Evolutionary conservation across 2,113 vertebrate species (phyloP).

Genomic region (Scolopax mira): DNA sequence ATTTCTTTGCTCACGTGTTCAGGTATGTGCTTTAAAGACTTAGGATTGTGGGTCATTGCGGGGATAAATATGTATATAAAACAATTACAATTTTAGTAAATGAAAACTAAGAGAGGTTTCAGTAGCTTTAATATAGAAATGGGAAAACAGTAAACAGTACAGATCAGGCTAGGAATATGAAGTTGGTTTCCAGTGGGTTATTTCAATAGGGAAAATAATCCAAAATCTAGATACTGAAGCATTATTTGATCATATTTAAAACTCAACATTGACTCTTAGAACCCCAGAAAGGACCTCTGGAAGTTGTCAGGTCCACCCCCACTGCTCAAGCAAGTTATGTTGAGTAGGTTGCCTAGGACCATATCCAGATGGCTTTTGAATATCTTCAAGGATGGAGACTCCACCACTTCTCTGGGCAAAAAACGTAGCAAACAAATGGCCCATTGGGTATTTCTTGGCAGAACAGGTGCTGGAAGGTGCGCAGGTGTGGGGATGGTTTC

Average conservation of each 20-base stretch:
- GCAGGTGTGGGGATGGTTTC: not conserved
- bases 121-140: too few relatives aligned
- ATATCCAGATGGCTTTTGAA: not conserved
- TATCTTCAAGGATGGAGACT: not conserved
- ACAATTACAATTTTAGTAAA: too few relatives aligned
- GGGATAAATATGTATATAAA: not conserved
- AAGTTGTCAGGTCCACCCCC: not conserved
- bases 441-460: not conserved
- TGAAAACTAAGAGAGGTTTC: too few relatives aligned
- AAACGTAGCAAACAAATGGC: not conserved
- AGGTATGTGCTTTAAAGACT: not conserved
- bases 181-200: not conserved
- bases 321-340: not conserved
- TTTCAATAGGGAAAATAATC: not conserved
- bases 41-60: too few relatives aligned
- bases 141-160: not conserved
- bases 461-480: not conserved
- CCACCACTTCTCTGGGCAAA: not conserved
- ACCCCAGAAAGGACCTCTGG: not conserved
- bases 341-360: not conserved
- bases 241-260: not conserved
- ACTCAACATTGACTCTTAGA: not conserved
- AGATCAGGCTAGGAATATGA: not conserved
- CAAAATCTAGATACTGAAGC: not conserved
- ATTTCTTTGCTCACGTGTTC: not conserved